Conservation (phyloP, 2,888 invertebrate species). For the Scrobipalpa atriplicella region DNA sequence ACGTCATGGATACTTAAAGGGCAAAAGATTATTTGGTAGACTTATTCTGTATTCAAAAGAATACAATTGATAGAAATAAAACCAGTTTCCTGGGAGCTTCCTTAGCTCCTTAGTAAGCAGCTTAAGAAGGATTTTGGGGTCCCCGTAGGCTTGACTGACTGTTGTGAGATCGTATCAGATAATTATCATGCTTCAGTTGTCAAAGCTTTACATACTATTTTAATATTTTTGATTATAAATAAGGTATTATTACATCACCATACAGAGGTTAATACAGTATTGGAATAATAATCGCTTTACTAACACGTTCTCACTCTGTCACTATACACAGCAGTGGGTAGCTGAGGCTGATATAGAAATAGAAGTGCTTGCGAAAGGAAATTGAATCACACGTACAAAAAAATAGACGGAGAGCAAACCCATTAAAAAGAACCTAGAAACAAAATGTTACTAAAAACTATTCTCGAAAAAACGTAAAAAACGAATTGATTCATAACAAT, state of each 20-base stretch:
- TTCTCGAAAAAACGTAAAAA: not conserved
- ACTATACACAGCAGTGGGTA: too few relatives aligned
- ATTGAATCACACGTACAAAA: not conserved
- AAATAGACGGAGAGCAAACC: too few relatives aligned
- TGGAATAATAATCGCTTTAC: too few relatives aligned
- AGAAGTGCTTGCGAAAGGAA: too few relatives aligned
- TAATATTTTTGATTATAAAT: conserved; percentile 19
- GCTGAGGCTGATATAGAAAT: too few relatives aligned
- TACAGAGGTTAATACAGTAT: not conserved
- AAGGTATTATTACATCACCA: not conserved
- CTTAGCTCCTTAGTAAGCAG: conserved; percentile 21
- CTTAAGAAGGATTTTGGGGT: conserved; percentile 26
- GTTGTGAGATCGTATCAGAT: conserved; percentile 10
- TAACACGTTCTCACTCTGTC: too few relatives aligned
- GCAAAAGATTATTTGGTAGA: too few relatives aligned
- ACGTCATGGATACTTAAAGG: too few relatives aligned
- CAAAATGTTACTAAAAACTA: too few relatives aligned
- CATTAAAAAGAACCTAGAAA: too few relatives aligned
- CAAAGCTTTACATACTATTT: conserved; percentile 28
- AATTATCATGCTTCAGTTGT: conserved; percentile 11
- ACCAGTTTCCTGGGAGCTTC: conserved; percentile 27
- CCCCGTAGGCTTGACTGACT: conserved; percentile 11
- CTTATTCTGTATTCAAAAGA: conserved; percentile 11
- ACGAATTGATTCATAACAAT: not conserved
- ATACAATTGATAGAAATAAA: conserved; percentile 17